Evolutionary conservation across 2,888 invertebrate species (phyloP).

Genomic region (Choreutis nemorana): DNA sequence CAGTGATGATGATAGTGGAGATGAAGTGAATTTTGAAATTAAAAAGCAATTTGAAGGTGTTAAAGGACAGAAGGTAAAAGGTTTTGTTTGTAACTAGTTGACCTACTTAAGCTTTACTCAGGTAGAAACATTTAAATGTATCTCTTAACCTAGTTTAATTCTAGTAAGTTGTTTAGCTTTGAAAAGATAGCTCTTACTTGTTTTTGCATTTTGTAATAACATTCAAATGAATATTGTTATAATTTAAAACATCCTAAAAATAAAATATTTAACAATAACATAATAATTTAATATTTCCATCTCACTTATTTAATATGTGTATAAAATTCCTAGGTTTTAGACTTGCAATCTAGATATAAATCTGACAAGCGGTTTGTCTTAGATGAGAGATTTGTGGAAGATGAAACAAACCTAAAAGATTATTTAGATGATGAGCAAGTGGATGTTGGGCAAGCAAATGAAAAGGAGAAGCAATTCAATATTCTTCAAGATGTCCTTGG

Average conservation of each 20-base stretch:
- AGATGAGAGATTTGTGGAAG: conserved; percentile 76
- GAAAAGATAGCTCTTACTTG: no score
- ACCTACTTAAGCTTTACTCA: no score
- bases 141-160: no score
- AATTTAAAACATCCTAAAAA: neutral
- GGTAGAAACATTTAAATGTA: no score
- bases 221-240: neutral
- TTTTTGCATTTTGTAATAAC: neutral
- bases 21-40: conserved; percentile 66
- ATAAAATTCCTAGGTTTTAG: conserved; percentile 59
- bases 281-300: neutral
- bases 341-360: conserved; percentile 76
- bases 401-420: conserved; percentile 41
- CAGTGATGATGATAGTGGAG: conserved; percentile 60
- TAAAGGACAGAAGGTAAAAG: conserved; percentile 67
- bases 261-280: neutral
- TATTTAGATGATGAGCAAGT: conserved; percentile 30
- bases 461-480: conserved; percentile 60
- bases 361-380: conserved; percentile 80
- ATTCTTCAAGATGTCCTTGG: conserved; percentile 66
- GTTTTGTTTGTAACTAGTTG: neutral
- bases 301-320: neutral
- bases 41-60: conserved; percentile 73
- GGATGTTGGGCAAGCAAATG: conserved; percentile 41
- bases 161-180: no score